Evolutionary conservation across 2,113 vertebrate species (phyloP).

Genomic region (Camelus bactrianus): DNA sequence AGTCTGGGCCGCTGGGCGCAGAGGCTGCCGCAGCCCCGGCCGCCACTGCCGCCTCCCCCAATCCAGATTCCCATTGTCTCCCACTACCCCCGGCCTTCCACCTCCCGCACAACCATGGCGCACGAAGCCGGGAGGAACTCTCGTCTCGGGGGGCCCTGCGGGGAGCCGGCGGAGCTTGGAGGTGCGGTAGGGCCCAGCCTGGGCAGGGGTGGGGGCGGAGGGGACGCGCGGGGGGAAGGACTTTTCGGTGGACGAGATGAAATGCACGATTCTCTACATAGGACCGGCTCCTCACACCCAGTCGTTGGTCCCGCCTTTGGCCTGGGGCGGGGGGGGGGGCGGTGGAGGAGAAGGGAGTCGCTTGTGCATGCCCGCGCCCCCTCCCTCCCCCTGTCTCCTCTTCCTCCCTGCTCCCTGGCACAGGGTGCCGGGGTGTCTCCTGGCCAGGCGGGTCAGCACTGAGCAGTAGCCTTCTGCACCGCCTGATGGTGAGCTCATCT

Average conservation of each 20-base stretch:
- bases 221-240: background rate
- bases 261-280: background rate
- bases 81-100: conserved; percentile 5
- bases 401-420: background rate
- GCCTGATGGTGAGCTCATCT: conserved; percentile 62
- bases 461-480: background rate
- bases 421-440: background rate
- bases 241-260: background rate
- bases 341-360: background rate
- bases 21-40: conserved; percentile 58
- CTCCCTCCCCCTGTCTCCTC: background rate
- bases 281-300: background rate
- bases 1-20: conserved; percentile 74
- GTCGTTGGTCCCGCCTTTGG: background rate
- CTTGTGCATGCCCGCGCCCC: background rate
- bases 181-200: conserved; percentile 76
- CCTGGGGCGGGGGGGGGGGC: background rate
- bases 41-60: conserved; percentile 46
- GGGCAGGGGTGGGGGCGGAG: conserved; percentile 41
- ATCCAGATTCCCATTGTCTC: conserved; percentile 62
- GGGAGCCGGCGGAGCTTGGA: conserved; percentile 76
- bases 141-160: conserved; percentile 72
- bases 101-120: conserved; percentile 73
- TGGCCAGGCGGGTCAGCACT: background rate
- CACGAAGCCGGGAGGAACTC: conserved; percentile 75